Evolutionary conservation across 2,888 invertebrate genomes (phyloP).

Genomic region (Oscheius onirici): DNA sequence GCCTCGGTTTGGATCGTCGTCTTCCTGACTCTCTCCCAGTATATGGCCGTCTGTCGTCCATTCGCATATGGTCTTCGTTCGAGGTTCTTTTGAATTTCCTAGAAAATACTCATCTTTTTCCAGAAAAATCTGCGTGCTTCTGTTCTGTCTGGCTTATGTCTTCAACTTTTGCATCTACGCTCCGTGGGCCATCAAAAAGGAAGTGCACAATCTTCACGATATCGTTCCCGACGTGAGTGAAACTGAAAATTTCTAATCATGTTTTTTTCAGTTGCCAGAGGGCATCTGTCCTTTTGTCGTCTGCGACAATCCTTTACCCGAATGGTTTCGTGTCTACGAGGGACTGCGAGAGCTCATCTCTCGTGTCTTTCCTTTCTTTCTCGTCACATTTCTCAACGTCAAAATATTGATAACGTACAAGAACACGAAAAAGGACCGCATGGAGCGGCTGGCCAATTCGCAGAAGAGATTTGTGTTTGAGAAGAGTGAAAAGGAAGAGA

Average conservation of each 20-base stretch:
- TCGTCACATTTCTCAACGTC: constrained; percentile 74
- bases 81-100: background rate
- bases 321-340: constrained; percentile 66
- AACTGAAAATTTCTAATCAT: too few species aligned
- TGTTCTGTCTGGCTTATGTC: constrained; percentile 64
- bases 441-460: constrained; percentile 60
- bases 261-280: constrained; percentile 15
- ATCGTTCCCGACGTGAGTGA: constrained; percentile 7
- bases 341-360: constrained; percentile 71
- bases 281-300: constrained; percentile 64
- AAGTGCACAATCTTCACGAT: constrained; percentile 53
- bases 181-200: constrained; percentile 70
- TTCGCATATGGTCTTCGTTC: constrained; percentile 62
- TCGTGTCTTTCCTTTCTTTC: constrained; percentile 74
- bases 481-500: constrained; percentile 72
- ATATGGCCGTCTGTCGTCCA: constrained; percentile 74
- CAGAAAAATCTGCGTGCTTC: constrained; percentile 52
- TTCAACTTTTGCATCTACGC: constrained; percentile 69
- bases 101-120: background rate
- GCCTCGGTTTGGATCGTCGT: constrained; percentile 75
- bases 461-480: constrained; percentile 58
- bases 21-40: constrained; percentile 75
- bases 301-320: constrained; percentile 62
- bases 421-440: constrained; percentile 72
- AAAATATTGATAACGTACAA: constrained; percentile 74